Conservation (phyloP, 2,113 vertebrate genomes). For the human (Homo sapiens) region GRCh38 chrX:47758001-47758500, state of each 20-base stretch:
- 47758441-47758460: not conserved
- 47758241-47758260: not conserved
- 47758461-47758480: not conserved
- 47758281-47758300: not conserved
- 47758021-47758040: not conserved
- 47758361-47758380: not conserved
- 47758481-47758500: not conserved
- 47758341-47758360: not conserved
- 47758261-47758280: not conserved
- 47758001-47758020: not conserved
- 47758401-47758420: not conserved
- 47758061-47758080: not conserved
- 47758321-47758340: not conserved
- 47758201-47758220: not conserved
- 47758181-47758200: not conserved
- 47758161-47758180: not conserved
- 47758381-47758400: not conserved
- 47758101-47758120: not conserved
- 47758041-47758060: too few relatives aligned
- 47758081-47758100: not conserved
- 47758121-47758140: not conserved
- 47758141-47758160: not conserved
- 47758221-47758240: not conserved
- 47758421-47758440: not conserved
- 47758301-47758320: not conserved